Evolutionary conservation across 2,888 invertebrate genomes (phyloP).

Genomic region (Charanyca ferruginea): DNA sequence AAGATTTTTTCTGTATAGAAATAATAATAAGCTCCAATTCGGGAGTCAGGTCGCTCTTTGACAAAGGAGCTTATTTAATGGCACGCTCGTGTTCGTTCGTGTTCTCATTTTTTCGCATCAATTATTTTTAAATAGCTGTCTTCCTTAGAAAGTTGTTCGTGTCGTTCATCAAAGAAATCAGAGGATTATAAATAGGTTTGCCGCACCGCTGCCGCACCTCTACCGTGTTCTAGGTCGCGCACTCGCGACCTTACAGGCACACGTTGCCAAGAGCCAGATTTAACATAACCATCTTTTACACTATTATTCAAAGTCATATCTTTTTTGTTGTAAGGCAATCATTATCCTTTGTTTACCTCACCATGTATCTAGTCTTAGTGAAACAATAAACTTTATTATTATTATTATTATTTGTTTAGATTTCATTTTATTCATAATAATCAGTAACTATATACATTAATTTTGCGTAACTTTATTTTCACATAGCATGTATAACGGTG

Average conservation of each 20-base stretch:
- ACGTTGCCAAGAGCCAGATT: constrained; percentile 61
- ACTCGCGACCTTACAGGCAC: constrained; percentile 64
- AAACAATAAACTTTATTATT: no score
- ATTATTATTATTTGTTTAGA: no score
- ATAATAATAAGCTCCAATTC: constrained; percentile 57
- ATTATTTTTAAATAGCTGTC: constrained; percentile 57
- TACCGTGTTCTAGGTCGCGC: constrained; percentile 62
- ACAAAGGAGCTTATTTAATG: constrained; percentile 58
- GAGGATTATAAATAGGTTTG: constrained; percentile 56
- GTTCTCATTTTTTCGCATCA: constrained; percentile 52
- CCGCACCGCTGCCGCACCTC: constrained; percentile 64
- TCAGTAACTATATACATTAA: no score
- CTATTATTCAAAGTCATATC: no score
- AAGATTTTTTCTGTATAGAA: constrained; percentile 45
- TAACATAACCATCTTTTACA: no score
- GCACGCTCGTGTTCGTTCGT: constrained; percentile 45
- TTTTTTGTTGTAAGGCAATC: no score
- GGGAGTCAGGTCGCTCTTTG: constrained; percentile 58
- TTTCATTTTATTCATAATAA: no score
- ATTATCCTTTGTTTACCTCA: no score
- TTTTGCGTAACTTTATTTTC: no score
- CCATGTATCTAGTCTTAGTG: no score
- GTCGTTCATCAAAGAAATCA: constrained; percentile 46
- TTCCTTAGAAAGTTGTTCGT: constrained; percentile 47
- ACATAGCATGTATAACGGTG: no score